Evolutionary conservation across 2,113 vertebrate genomes (phyloP).

Genomic region (Silurus asotus): DNA sequence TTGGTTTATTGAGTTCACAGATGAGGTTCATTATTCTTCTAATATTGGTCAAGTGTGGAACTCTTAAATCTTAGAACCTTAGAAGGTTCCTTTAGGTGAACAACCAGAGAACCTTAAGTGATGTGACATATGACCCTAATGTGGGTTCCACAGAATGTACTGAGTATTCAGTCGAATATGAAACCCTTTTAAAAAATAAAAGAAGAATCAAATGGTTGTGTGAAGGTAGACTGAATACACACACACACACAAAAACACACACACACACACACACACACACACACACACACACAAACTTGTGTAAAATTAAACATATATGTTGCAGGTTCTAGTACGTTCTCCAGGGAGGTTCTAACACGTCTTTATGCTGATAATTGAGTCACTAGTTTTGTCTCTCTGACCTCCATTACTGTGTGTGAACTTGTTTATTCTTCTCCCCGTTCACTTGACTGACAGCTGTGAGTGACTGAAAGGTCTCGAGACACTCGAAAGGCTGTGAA

Average conservation of each 20-base stretch:
- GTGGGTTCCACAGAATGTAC: not conserved
- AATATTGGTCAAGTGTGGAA: not conserved
- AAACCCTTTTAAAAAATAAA: not conserved
- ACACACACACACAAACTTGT: not conserved
- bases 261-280: not conserved
- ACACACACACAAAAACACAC: not conserved
- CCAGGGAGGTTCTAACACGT: not conserved
- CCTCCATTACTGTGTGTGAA: conserved; percentile 17
- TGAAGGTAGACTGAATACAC: not conserved
- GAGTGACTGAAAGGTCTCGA: conserved; percentile 2
- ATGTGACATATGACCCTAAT: not conserved
- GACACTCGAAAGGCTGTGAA: not conserved
- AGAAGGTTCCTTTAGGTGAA: not conserved
- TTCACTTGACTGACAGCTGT: conserved; percentile 18
- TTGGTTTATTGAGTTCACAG: too few relatives aligned
- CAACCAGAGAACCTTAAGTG: not conserved
- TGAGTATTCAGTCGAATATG: not conserved
- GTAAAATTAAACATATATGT: not conserved
- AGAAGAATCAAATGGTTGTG: not conserved
- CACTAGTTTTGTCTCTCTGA: not conserved
- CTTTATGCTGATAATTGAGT: conserved; percentile 4
- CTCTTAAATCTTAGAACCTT: not conserved
- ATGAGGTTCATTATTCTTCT: too few relatives aligned
- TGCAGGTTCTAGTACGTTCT: not conserved
- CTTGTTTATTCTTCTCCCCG: not conserved